phyloP scores from a whole-genome alignment of 2,888 invertebrate genomes.

The Priocnemis perturbator region DNA sequence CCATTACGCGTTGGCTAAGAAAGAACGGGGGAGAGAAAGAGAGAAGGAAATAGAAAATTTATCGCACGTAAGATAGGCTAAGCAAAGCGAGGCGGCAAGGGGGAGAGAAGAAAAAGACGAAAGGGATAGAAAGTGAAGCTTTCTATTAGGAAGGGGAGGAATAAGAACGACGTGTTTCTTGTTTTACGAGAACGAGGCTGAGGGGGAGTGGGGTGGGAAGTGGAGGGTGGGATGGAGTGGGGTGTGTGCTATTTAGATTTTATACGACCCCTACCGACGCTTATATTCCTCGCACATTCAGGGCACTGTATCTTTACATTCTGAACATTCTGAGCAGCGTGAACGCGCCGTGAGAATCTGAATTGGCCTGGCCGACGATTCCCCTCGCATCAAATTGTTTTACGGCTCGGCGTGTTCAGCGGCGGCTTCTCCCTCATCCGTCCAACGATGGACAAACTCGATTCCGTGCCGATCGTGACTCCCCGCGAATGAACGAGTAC shows the following conservation, averaged over 20 bases:
- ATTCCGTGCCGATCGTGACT: too few relatives aligned
- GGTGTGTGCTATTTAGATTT: conserved; percentile 52
- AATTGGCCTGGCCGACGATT: conserved; percentile 20
- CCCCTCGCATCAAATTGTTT: conserved; percentile 27
- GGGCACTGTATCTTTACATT: conserved; percentile 27
- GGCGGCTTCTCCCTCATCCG: too few relatives aligned
- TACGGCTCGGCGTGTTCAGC: conserved; percentile 16
- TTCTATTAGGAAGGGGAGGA: conserved; percentile 14
- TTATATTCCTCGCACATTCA: conserved; percentile 15
- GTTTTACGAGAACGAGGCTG: conserved; percentile 48
- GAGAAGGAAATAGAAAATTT: too few relatives aligned
- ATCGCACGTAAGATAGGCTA: too few relatives aligned
- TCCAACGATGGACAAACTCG: too few relatives aligned
- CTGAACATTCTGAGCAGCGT: conserved; percentile 19
- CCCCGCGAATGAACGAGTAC: too few relatives aligned
- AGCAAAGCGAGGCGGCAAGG: background rate
- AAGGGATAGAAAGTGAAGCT: background rate
- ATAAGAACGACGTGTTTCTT: conserved; percentile 39
- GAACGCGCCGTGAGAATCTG: conserved; percentile 18
- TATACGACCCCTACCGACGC: conserved; percentile 40
- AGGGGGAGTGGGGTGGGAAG: too few relatives aligned
- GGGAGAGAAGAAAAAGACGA: background rate
- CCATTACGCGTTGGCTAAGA: conserved; percentile 26
- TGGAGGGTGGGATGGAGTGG: too few relatives aligned
- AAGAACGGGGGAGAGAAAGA: background rate